phyloP scores from a whole-genome alignment of 2,888 invertebrate species.

The Graphium colonna region DNA sequence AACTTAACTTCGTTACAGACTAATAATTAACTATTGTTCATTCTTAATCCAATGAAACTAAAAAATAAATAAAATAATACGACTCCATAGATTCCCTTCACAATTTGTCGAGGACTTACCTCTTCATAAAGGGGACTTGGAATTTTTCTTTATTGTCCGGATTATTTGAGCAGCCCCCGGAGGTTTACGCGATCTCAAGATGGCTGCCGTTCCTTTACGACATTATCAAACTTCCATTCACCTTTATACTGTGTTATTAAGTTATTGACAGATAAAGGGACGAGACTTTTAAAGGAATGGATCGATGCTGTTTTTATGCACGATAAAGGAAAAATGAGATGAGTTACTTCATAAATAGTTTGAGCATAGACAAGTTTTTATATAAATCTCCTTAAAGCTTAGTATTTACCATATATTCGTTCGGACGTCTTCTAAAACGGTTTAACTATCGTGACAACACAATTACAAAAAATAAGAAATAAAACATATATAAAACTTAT shows the following conservation, averaged over 20 bases:
- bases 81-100: conserved; percentile 42
- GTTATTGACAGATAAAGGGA: conserved; percentile 50
- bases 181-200: conserved; percentile 75
- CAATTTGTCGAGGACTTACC: conserved; percentile 79
- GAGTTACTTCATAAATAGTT: neutral
- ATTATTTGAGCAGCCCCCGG: conserved; percentile 72
- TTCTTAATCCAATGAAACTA: too few relatives aligned
- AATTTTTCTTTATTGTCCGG: conserved; percentile 79
- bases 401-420: too few relatives aligned
- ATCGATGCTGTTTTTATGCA: conserved; percentile 14
- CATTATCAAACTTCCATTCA: conserved; percentile 67
- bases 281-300: conserved; percentile 10
- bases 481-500: too few relatives aligned
- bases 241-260: conserved; percentile 70
- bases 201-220: conserved; percentile 73
- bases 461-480: too few relatives aligned
- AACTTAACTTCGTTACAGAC: too few relatives aligned
- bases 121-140: conserved; percentile 77
- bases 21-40: too few relatives aligned
- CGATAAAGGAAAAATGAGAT: neutral
- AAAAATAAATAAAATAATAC: conserved; percentile 13
- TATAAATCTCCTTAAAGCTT: too few relatives aligned
- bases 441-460: too few relatives aligned
- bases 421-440: too few relatives aligned
- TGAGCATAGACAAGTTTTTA: too few relatives aligned